A percentile compares a stretch with the other conserved stretches of the same genome.
Evolutionary conservation across 2,797 vertebrate genomes (phyloP).

Genomic region (Loriculus beryllinus): DNA sequence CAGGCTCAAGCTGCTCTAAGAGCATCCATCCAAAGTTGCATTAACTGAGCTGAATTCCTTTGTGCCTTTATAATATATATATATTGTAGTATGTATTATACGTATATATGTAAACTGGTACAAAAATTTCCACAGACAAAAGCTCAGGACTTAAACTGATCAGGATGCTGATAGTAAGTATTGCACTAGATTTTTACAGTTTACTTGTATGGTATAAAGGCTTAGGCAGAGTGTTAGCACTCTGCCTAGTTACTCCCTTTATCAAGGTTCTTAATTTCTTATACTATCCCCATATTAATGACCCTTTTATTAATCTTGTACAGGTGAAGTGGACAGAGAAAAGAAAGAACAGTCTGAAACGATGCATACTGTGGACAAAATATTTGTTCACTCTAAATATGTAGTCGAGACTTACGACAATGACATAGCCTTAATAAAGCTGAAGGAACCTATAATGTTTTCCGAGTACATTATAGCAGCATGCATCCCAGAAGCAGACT

Average conservation of each 20-base stretch:
- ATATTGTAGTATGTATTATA: not conserved
- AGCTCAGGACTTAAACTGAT: not conserved
- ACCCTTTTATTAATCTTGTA: not conserved
- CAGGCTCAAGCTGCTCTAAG: not conserved
- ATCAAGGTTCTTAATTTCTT: not conserved
- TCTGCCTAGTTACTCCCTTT: not conserved
- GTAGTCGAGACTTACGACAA: conserved; percentile 80
- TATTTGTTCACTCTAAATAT: conserved; percentile 80
- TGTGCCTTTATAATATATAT: not conserved
- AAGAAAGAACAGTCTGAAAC: conserved; percentile 72
- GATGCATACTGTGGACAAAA: conserved; percentile 66
- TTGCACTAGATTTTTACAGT: not conserved
- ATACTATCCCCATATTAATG: not conserved
- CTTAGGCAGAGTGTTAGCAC: not conserved
- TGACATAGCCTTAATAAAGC: conserved; percentile 89
- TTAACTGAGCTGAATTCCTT: not conserved
- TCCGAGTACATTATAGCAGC: conserved; percentile 81
- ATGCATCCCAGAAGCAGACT: conserved; percentile 84
- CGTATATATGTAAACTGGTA: not conserved
- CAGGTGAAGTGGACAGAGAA: conserved; percentile 85
- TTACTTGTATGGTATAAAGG: not conserved
- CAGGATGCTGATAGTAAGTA: not conserved
- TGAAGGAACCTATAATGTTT: conserved; percentile 82
- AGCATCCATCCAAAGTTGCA: not conserved
- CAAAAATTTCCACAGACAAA: not conserved